phyloP scores from a whole-genome alignment of 2,888 invertebrate genomes.

The Tachina fera region DNA sequence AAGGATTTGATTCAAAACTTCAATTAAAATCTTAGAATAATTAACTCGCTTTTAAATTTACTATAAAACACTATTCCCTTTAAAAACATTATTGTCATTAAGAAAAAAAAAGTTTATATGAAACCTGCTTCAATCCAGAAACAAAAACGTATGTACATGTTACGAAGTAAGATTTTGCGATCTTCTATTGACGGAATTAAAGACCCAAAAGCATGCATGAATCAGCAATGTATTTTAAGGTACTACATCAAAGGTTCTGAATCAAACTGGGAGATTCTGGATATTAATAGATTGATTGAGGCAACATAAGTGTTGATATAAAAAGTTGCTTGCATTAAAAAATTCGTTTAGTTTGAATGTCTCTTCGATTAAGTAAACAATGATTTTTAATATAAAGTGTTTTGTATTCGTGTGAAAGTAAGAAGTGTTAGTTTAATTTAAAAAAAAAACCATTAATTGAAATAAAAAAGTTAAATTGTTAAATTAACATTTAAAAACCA shows the following conservation, averaged over 20 bases:
- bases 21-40: no score
- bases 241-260: background rate
- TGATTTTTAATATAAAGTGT: background rate
- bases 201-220: background rate
- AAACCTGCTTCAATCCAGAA: no score
- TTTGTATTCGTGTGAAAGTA: background rate
- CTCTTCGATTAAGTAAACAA: conserved; percentile 11
- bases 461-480: background rate
- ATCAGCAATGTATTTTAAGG: background rate
- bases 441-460: background rate
- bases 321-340: background rate
- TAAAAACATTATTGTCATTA: no score
- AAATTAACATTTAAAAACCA: background rate
- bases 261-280: conserved; percentile 26
- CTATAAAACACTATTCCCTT: no score
- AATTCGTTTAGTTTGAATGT: background rate
- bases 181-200: background rate
- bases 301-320: background rate
- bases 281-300: conserved; percentile 1
- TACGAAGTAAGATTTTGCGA: background rate
- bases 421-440: conserved; percentile 7
- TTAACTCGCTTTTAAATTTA: no score
- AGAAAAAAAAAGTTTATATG: no score
- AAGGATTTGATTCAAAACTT: no score
- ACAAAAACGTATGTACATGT: background rate